phyloP scores from a whole-genome alignment of 2,113 vertebrate species.

The Gila orcuttii region DNA sequence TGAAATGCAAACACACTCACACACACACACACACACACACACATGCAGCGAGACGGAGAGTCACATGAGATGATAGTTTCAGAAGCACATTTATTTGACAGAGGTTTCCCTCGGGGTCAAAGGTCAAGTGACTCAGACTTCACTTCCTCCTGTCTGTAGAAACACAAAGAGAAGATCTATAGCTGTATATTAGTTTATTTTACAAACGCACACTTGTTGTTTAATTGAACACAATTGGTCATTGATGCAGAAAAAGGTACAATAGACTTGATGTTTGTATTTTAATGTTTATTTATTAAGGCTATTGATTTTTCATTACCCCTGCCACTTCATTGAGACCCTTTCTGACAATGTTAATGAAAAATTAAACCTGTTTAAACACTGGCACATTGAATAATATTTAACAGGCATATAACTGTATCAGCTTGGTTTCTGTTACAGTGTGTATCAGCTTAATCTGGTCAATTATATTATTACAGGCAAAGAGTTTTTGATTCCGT shows the following conservation, averaged over 20 bases:
- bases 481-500: neutral
- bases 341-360: slow-evolving; percentile 1
- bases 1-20: neutral
- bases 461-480: neutral
- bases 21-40: neutral
- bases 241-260: neutral
- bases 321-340: neutral
- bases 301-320: neutral
- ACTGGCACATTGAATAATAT: neutral
- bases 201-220: neutral
- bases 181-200: neutral
- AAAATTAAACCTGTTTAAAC: neutral
- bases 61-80: neutral
- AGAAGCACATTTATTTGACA: neutral
- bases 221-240: neutral
- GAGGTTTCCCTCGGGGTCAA: neutral
- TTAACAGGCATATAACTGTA: neutral
- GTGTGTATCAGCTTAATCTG: neutral
- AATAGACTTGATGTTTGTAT: neutral
- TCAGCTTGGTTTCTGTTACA: no score
- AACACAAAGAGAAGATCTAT: neutral
- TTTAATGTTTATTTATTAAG: neutral
- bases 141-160: neutral
- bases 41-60: neutral
- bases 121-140: neutral